phyloP scores from a whole-genome alignment of 1,140 invertebrate species.

The Bacillus rossius region DNA sequence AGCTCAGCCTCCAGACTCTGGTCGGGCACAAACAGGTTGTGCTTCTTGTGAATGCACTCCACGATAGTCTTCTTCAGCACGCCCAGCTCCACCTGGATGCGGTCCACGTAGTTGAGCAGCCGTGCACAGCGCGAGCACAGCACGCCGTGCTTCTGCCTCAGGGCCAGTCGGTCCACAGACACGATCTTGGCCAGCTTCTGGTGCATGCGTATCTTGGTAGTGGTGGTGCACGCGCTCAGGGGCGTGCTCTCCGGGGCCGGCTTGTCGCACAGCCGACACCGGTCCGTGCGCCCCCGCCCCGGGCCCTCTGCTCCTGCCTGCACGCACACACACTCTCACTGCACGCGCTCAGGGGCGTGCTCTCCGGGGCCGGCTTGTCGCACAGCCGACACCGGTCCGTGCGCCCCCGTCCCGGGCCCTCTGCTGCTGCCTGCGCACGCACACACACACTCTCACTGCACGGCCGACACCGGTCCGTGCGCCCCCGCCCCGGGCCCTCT shows the following conservation, averaged over 20 bases:
- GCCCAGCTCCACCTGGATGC: conserved; percentile 6
- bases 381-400: no score
- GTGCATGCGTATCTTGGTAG: not conserved
- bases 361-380: no score
- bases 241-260: not conserved
- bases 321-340: no score
- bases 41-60: not conserved
- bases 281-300: not conserved
- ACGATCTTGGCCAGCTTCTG: conserved; percentile 4
- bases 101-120: conserved; percentile 7
- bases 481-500: no score
- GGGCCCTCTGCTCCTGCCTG: no score
- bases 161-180: not conserved
- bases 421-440: no score
- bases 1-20: not conserved
- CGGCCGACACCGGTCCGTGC: no score
- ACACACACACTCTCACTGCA: no score
- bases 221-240: not conserved
- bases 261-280: not conserved
- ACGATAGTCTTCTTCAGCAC: conserved; percentile 1
- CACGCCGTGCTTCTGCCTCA: not conserved
- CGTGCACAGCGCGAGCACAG: not conserved
- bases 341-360: no score
- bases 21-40: not conserved
- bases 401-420: no score